phyloP scores from a whole-genome alignment of 2,888 invertebrate species.

The Zygothrica quintamaculata region DNA sequence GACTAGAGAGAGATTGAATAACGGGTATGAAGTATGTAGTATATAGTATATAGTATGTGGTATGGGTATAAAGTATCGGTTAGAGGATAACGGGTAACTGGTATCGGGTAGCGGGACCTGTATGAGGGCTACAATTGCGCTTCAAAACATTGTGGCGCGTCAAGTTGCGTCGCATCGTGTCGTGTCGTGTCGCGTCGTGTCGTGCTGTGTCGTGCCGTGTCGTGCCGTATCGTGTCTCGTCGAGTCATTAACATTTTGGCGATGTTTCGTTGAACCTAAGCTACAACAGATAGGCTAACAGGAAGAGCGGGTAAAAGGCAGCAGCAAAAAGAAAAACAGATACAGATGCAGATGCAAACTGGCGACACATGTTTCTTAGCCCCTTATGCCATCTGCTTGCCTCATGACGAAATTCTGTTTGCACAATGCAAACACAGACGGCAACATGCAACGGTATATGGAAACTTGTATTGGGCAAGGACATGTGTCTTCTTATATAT shows the following conservation, averaged over 20 bases:
- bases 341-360: background rate
- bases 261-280: conserved; percentile 50
- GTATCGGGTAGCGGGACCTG: conserved; percentile 21
- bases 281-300: conserved; percentile 32
- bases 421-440: conserved; percentile 28
- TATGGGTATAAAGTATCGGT: background rate
- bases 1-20: background rate
- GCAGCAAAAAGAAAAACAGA: no score
- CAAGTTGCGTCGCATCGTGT: background rate
- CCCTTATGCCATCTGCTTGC: conserved; percentile 52
- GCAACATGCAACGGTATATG: background rate
- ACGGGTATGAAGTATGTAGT: background rate
- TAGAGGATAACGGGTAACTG: background rate
- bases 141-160: conserved; percentile 19
- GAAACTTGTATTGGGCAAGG: conserved; percentile 49
- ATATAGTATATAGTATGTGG: background rate
- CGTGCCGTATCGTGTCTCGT: conserved; percentile 12
- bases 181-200: background rate
- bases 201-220: background rate
- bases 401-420: conserved; percentile 50
- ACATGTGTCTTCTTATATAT: no score
- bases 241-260: conserved; percentile 60
- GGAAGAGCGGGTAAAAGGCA: conserved; percentile 8
- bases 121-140: conserved; percentile 49
- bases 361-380: conserved; percentile 48